Percentiles rank a stretch among this genome's conserved stretches.
Evolutionary conservation across 1,140 invertebrate genomes (phyloP).

Genomic region (Trissolcus basalis): DNA sequence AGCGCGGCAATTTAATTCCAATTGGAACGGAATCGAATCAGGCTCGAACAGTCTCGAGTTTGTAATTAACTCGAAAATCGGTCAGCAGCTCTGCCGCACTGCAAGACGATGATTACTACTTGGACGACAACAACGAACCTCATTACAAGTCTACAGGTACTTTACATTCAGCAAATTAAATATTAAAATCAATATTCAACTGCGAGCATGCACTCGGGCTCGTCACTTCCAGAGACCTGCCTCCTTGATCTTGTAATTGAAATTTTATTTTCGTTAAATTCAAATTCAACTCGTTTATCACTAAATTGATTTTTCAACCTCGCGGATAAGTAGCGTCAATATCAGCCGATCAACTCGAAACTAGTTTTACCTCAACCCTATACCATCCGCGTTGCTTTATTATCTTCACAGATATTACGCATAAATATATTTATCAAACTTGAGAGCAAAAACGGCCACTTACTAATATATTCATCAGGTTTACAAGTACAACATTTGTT

Average conservation of each 20-base stretch:
- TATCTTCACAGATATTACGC: no score
- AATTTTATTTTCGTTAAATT: no score
- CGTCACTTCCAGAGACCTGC: not conserved
- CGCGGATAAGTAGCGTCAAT: no score
- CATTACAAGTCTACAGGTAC: conserved; percentile 26
- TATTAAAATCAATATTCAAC: conserved; percentile 35
- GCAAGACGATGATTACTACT: conserved; percentile 53
- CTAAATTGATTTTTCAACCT: no score
- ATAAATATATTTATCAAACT: no score
- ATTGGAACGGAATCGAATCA: conserved; percentile 60
- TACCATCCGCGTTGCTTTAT: no score
- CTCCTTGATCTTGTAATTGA: not conserved
- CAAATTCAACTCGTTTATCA: no score
- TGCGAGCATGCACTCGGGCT: not conserved
- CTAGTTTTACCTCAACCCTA: no score
- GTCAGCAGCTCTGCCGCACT: conserved; percentile 29
- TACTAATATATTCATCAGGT: no score
- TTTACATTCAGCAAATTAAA: conserved; percentile 33
- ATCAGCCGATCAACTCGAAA: no score
- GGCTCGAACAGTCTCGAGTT: conserved; percentile 54
- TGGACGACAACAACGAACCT: conserved; percentile 38
- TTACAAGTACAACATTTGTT: no score
- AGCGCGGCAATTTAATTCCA: conserved; percentile 58
- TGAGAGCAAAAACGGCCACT: no score
- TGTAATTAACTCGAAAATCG: conserved; percentile 63